Evolutionary conservation across 1,140 invertebrate genomes (phyloP), one percentile per base, ranked within the genome.

Genomic region (Hyphantria cunea): DNA sequence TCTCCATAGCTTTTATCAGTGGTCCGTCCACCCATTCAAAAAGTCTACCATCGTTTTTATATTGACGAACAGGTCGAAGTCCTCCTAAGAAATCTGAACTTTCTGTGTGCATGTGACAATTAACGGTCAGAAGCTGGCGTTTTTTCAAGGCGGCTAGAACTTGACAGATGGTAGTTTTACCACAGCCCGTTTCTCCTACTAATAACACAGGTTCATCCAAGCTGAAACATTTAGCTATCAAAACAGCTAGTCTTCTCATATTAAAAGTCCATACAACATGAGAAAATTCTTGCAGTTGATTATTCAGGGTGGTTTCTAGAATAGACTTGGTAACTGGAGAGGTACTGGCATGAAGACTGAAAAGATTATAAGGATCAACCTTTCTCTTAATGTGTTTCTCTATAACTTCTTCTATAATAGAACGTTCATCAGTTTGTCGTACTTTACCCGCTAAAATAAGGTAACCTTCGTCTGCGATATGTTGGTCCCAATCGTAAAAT

Each of bases 11-110:
- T 54, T 94, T 91, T 49, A 99, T 95, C 12, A 99, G 92, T 5
- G 98, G 98, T 11, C 99, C 99, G 90, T 99, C 98, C 0, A 96
- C 94, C 99, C 99, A 99, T 86, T 99, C 98, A 90, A 99, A 99
- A 0, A 99, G 87, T 86, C 94, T 83, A 55, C 91, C 90, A 31
- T 93, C 87, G 11, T 92, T 81, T 48, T 80, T 89, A 49, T 93
- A 93, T 56, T 96, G 93, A 49, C 98, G 92, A 0, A 98, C 96
- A 3, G 99, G 99, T 70, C 99, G 92, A 3, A 99, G 89, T 44
- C 98, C 97, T 49, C 99, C 99, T 8, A 99, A 91, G 81, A 99
- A 99, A 91, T 99, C 99, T 0, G 98, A 95, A 74, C 98, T 97
- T 89, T 99, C 99, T 2, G 98, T 99, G 82, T 99, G 97, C 95